phyloP scores from a whole-genome alignment of 2,888 invertebrate genomes.

The Brachylomia viminalis region DNA sequence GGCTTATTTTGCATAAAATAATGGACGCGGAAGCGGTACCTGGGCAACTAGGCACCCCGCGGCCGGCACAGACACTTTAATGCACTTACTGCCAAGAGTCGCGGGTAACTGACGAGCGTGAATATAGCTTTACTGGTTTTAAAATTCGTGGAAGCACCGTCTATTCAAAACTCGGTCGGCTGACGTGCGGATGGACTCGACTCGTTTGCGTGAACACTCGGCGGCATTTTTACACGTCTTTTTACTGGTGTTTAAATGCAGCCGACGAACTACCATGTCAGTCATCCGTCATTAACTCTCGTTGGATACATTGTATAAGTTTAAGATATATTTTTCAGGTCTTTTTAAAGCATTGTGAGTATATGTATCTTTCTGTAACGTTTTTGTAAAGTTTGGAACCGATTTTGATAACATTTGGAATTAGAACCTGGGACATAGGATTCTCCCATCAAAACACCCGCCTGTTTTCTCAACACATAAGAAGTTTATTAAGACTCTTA shows the following conservation, averaged over 20 bases:
- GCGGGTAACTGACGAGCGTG: slow-evolving; percentile 74
- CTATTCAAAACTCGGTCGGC: slow-evolving; percentile 72
- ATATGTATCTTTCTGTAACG: not conserved
- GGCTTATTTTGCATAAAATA: slow-evolving; percentile 86
- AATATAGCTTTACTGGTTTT: slow-evolving; percentile 75
- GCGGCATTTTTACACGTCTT: slow-evolving; percentile 65
- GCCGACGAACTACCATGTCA: slow-evolving; percentile 14
- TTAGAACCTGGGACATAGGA: not conserved
- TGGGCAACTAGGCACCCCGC: slow-evolving; percentile 68
- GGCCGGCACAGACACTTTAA: slow-evolving; percentile 77
- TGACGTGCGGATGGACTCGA: slow-evolving; percentile 67
- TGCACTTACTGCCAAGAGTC: slow-evolving; percentile 80
- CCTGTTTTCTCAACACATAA: not conserved
- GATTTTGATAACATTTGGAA: not conserved
- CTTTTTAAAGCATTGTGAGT: not conserved
- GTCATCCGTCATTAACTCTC: slow-evolving; percentile 36
- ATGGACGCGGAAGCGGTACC: slow-evolving; percentile 76
- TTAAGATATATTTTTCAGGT: slow-evolving; percentile 6
- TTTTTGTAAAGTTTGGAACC: not conserved
- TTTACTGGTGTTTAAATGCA: slow-evolving; percentile 58
- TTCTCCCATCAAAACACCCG: not conserved
- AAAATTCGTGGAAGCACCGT: slow-evolving; percentile 70
- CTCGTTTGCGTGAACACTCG: slow-evolving; percentile 67
- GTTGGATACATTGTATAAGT: slow-evolving; percentile 16
- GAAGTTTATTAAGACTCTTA: slow-evolving; percentile 2